Percentiles rank a stretch among this genome's conserved stretches.
These are phyloP conservation scores for Poeciliopsis turneri DNA, from an alignment of 2,797 vertebrate genomes.

Conservation along the genomic window DNA sequence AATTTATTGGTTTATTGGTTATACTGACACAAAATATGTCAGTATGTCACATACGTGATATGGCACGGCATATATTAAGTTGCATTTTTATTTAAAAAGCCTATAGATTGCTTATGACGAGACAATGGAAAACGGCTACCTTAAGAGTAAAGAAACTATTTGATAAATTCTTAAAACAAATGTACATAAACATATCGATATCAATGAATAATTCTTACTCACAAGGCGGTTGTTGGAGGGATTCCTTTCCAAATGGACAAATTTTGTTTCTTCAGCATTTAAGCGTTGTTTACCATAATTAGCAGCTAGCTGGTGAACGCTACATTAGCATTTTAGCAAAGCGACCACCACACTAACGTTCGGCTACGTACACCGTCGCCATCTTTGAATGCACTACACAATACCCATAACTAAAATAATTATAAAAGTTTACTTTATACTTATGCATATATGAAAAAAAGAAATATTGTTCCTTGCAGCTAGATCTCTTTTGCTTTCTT, in stretches of 20 bases:
- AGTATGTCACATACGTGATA: not conserved
- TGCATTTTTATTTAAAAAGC: not conserved
- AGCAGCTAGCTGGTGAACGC: not conserved
- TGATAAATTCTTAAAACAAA: not conserved
- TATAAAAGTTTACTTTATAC: not conserved
- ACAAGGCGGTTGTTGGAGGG: not conserved
- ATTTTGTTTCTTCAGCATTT: not conserved
- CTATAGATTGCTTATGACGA: not conserved
- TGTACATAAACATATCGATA: not conserved
- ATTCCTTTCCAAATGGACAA: not conserved
- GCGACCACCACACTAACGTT: not conserved
- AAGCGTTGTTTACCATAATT: not conserved
- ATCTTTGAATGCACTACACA: not conserved
- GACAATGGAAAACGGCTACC: not conserved
- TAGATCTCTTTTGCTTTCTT: not conserved
- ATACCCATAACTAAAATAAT: not conserved
- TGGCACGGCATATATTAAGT: not conserved
- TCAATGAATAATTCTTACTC: not conserved
- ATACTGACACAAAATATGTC: not conserved
- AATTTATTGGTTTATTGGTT: not conserved
- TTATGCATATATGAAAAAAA: not conserved
- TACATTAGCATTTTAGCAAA: slow-evolving; percentile 16
- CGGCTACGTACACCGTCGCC: not conserved
- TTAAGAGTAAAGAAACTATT: not conserved
- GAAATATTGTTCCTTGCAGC: not conserved